Evolutionary conservation across 2,113 vertebrate species (phyloP).

Genomic region (Oryzias javanicus): DNA sequence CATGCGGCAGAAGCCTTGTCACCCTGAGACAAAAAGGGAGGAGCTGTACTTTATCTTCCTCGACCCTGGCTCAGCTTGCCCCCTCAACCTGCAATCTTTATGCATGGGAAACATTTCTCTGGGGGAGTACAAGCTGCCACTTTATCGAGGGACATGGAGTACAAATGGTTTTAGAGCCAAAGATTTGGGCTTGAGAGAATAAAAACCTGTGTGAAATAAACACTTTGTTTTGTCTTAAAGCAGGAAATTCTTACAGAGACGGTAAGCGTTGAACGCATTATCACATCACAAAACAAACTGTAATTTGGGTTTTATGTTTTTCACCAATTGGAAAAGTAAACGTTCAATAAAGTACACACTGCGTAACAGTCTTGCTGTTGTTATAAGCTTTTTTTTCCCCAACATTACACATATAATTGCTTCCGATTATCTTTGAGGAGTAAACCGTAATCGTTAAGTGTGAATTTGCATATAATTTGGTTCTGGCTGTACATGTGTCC

Average conservation of each 20-base stretch:
- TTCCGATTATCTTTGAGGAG: no score
- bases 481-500: slow-evolving; percentile 29
- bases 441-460: no score
- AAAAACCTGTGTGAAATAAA: slow-evolving; percentile 12
- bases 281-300: no score
- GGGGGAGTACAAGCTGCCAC: slow-evolving; percentile 18
- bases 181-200: slow-evolving; percentile 10
- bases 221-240: background rate
- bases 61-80: slow-evolving; percentile 37
- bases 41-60: slow-evolving; percentile 61
- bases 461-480: background rate
- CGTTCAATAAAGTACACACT: no score
- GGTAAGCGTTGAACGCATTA: no score
- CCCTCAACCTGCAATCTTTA: slow-evolving; percentile 18
- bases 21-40: slow-evolving; percentile 64
- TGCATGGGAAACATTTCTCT: slow-evolving; percentile 26
- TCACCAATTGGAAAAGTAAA: no score
- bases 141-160: slow-evolving; percentile 39
- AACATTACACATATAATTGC: no score
- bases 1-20: slow-evolving; percentile 64
- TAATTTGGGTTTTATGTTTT: no score
- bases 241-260: no score
- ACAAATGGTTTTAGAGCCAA: slow-evolving; percentile 4
- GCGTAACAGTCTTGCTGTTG: no score
- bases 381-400: no score